Evolutionary conservation across 1,140 invertebrate species (phyloP), one percentile per base, ranked within the genome.

Genomic region (Aphidius gifuensis): DNA sequence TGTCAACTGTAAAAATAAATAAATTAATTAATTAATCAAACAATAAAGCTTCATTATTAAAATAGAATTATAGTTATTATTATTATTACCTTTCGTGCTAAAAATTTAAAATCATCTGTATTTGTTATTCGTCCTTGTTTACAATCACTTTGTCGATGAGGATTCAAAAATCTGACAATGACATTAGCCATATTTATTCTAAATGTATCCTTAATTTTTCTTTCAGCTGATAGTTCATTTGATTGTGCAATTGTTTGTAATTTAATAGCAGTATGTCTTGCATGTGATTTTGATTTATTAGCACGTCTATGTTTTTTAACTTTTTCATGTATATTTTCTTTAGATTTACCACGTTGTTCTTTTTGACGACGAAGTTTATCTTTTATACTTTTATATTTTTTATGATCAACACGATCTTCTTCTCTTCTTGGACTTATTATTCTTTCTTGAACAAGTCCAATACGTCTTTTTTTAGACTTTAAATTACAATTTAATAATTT

Each of bases 81-180:
- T 43, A 9, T 59, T 45, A 61, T 81, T 81, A 97, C 95, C 87
- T 97, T 97, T 80, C 94, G 87, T 1, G 96, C 95, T 32, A 99
- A 83, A 81, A 96, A 93, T 77, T 97, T 97, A 78, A 97, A 98
- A 78, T 98, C 95, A 53, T 96, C 92, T 0, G 90, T 96, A 73
- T 86, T 91, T 0, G 87, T 89, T 66, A 99, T 98, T 66, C 90
- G 82, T 1, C 93, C 96, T 63, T 88, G 80, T 68, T 88, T 88
- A 72, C 95, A 97, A 71, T 92, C 90, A 5, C 86, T 83, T 73
- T 90, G 92, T 59, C 92, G 82, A 79, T 93, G 98, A 0, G 92
- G 92, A 82, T 96, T 95, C 40, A 99, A 84, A 74, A 90, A 90
- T 51, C 90, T 85, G 47, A 97, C 93, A 81, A 98, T 94, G 32